Evolutionary conservation across 2,113 vertebrate genomes (phyloP).

Genomic region (Chitala chitala): DNA sequence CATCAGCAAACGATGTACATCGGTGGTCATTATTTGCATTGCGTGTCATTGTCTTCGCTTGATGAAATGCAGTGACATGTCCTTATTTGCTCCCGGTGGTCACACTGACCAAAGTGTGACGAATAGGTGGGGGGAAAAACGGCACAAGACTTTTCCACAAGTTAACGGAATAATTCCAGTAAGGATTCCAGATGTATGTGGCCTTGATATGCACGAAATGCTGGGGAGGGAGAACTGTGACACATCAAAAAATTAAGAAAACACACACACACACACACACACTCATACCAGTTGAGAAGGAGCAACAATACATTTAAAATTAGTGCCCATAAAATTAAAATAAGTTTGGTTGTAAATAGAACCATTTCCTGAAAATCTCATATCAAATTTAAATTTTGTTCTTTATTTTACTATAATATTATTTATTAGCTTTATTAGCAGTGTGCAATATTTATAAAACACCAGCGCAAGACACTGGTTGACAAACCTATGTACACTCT

Average conservation of each 20-base stretch:
- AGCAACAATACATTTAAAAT: background rate
- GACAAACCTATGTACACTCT: background rate
- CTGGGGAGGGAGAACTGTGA: background rate
- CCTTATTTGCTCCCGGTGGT: no score
- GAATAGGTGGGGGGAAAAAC: no score
- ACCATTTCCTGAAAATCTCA: slow-evolving; percentile 3
- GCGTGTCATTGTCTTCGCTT: background rate
- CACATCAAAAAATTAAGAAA: background rate
- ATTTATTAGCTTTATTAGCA: slow-evolving; percentile 14
- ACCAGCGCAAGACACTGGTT: slow-evolving; percentile 7
- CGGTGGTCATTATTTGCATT: background rate
- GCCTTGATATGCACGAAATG: no score
- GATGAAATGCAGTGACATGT: background rate
- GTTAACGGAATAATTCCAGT: background rate
- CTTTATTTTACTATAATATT: slow-evolving; percentile 8
- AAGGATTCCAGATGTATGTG: background rate
- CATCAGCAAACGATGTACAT: background rate
- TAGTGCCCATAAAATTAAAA: slow-evolving; percentile 1
- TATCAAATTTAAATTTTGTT: slow-evolving; percentile 1
- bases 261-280: slow-evolving; percentile 14
- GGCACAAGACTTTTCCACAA: background rate
- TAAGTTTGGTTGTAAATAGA: background rate
- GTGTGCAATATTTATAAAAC: slow-evolving; percentile 3
- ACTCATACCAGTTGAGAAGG: background rate
- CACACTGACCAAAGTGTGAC: no score